Evolutionary conservation across 2,113 vertebrate species (phyloP).

Genomic region (Rhea americana): DNA sequence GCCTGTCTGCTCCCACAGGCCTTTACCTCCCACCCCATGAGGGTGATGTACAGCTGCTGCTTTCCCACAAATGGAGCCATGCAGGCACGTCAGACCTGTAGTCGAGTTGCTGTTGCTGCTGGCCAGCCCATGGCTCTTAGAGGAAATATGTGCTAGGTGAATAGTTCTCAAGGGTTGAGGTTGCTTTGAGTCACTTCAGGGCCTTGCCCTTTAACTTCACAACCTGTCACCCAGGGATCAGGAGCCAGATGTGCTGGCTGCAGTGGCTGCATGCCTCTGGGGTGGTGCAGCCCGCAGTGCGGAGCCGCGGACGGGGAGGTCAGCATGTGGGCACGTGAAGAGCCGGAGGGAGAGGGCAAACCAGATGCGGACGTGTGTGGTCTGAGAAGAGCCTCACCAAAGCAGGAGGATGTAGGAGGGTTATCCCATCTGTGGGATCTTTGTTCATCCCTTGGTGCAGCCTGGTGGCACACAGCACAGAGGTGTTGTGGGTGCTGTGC

Average conservation of each 20-base stretch:
- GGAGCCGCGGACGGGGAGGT: background rate
- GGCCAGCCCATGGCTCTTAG: rapidly evolving
- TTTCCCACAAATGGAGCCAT: rapidly evolving
- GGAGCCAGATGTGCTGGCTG: background rate
- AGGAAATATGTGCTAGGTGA: rapidly evolving
- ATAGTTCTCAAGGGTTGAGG: background rate
- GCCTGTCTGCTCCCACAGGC: background rate
- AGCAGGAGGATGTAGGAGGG: too few relatives aligned
- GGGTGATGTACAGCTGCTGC: background rate
- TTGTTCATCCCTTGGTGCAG: background rate
- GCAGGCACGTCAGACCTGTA: background rate
- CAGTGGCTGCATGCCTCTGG: background rate
- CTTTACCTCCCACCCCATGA: background rate
- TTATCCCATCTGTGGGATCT: background rate
- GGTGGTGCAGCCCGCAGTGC: background rate
- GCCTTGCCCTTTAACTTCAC: background rate
- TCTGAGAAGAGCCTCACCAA: too few relatives aligned
- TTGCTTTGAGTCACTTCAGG: background rate
- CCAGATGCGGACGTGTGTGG: background rate
- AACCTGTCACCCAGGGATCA: background rate
- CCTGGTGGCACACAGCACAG: background rate
- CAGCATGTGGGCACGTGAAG: too few relatives aligned
- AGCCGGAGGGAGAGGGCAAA: background rate
- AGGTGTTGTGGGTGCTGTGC: rapidly evolving
- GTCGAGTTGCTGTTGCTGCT: background rate